Percentiles rank a stretch among this genome's conserved stretches.
Conservation (phyloP, 2,113 vertebrate species). For the Sylvietta virens region DNA sequence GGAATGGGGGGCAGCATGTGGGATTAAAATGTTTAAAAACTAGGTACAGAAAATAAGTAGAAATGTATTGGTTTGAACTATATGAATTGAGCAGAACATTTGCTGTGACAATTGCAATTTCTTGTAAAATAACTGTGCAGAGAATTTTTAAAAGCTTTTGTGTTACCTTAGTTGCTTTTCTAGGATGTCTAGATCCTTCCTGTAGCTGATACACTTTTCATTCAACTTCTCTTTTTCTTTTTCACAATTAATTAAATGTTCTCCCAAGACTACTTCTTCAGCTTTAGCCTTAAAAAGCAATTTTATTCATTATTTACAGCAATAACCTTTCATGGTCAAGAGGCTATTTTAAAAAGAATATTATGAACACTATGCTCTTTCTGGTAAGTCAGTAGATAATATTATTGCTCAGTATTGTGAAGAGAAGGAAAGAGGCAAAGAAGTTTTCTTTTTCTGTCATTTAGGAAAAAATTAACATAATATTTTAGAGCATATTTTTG, state of each 20-base stretch:
- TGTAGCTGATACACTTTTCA: conserved; percentile 73
- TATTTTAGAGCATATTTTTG: background rate
- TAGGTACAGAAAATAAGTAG: background rate
- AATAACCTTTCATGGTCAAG: background rate
- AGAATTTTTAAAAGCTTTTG: background rate
- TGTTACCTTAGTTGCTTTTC: conserved; percentile 78
- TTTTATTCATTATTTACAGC: conserved; percentile 8
- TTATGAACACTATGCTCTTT: background rate
- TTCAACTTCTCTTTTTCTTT: conserved; percentile 79
- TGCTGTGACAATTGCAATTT: background rate
- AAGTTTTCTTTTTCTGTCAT: background rate
- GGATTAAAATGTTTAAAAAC: background rate
- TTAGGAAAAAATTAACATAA: background rate
- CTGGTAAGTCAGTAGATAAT: background rate
- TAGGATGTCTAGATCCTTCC: conserved; percentile 71
- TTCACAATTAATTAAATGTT: conserved; percentile 76
- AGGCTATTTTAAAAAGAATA: background rate
- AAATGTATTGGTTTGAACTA: background rate
- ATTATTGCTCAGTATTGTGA: background rate
- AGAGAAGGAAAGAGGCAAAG: background rate
- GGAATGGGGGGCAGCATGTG: accelerated
- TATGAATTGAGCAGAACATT: accelerated
- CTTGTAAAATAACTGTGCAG: background rate
- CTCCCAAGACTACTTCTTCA: conserved; percentile 79
- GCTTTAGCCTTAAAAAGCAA: conserved; percentile 77